Evolutionary conservation across 2,797 vertebrate species (phyloP), one percentile per base, ranked within the genome.

Genomic region (Hippopotamyrus pictus): DNA sequence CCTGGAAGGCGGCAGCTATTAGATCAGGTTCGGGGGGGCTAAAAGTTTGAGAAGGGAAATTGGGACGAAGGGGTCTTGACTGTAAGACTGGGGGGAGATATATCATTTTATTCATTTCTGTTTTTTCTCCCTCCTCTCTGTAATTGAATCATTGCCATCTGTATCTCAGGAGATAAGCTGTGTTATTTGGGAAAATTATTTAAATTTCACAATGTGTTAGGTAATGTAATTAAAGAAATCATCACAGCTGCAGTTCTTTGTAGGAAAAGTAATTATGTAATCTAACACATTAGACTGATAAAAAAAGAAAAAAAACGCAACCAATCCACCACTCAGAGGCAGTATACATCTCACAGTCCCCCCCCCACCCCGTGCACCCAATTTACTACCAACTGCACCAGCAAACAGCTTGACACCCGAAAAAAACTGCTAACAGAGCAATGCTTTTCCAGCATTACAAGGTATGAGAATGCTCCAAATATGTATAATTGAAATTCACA

Each of bases 191-290:
- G 93, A 92, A 92, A 94, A 95, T 95, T 94, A 95, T 95, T 95
- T 95, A 95, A 95, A 95, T 95, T 91, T 92, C 90, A 92, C 90
- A 95, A 95, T 53, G 93, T 95, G 94, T 93, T 92, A 92, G 93
- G 94, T 95, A 93, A 96, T 96, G 93, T 95, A 96, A 96, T 96
- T 96, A 96, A 94, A 92, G 92, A 93, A 94, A 94, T 95, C 94
- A 95, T 95, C 96, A 95, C 95, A 95, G 95, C 95, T 95, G 95
- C 93, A 95, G 92, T 93, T 95, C 95, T 93, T 94, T 92, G 91
- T 92, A 91, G 92, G 93, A 95, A 89, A 92, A 94, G 92, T 95
- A 96, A 96, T 96, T 95, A 95, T 95, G 93, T 95, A 95, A 95
- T 94, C 90, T 93, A 95, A 95, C 94, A 95, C 95, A 94, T 96